These are phyloP conservation scores for Acleris cristana DNA, from an alignment of 2,888 invertebrate species.

Conservation along the genomic window DNA sequence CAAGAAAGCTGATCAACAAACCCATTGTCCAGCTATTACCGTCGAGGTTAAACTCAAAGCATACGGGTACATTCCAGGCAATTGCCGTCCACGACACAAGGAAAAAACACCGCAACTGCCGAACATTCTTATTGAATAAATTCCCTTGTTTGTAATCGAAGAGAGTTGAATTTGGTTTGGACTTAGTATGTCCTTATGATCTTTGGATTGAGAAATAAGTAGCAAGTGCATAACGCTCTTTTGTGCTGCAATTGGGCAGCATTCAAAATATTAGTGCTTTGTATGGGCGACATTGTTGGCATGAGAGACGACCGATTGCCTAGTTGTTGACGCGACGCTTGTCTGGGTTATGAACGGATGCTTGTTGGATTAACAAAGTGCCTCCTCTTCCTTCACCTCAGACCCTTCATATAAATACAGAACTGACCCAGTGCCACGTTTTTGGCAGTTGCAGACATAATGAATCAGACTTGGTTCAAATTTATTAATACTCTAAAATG, in stretches of 20 bases:
- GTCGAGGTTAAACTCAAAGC: conserved; percentile 22
- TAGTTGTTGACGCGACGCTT: conserved; percentile 3
- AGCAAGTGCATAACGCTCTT: conserved; percentile 29
- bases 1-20: conserved; percentile 38
- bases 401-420: too few species aligned
- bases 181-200: too few species aligned
- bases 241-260: conserved; percentile 48
- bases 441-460: too few species aligned
- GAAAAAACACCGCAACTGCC: not conserved
- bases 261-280: conserved; percentile 47
- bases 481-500: too few species aligned
- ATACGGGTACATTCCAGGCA: conserved; percentile 44
- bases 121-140: too few species aligned
- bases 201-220: too few species aligned
- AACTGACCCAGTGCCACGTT: too few species aligned
- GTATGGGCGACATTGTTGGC: conserved; percentile 43
- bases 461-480: too few species aligned
- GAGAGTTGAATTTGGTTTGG: too few species aligned
- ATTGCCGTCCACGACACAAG: conserved; percentile 30
- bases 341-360: not conserved
- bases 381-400: too few species aligned
- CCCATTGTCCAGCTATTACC: conserved; percentile 34
- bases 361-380: too few species aligned
- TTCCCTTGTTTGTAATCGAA: too few species aligned
- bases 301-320: conserved; percentile 40